These are phyloP conservation scores for Morelia viridis DNA, from an alignment of 2,797 vertebrate species.

Conservation along the genomic window DNA sequence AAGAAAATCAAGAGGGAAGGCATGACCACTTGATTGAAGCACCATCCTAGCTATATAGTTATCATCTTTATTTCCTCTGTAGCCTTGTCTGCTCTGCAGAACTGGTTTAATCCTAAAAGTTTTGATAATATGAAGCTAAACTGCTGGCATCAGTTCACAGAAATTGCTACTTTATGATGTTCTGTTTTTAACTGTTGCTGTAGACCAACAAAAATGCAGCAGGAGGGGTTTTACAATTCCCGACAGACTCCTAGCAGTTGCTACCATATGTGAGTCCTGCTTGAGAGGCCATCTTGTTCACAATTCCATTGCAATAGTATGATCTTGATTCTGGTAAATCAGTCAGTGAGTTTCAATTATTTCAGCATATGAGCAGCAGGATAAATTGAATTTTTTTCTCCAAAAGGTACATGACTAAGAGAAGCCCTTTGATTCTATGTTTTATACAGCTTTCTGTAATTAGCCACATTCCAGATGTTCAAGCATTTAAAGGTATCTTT, in stretches of 20 bases:
- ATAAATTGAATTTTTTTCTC: constrained; percentile 67
- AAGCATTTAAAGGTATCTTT: constrained; percentile 65
- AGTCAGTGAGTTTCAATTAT: constrained; percentile 66
- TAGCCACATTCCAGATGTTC: constrained; percentile 69
- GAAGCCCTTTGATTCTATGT: constrained; percentile 61
- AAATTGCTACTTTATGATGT: neutral
- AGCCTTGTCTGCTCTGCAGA: neutral
- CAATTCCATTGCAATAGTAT: constrained; percentile 14
- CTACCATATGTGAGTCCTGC: neutral
- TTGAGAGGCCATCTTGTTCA: constrained; percentile 37
- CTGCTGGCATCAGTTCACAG: constrained; percentile 6
- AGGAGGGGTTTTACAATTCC: neutral
- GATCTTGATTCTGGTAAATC: constrained; percentile 3
- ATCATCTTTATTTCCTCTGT: neutral
- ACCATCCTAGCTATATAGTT: neutral
- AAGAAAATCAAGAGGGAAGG: neutral
- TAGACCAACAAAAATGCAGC: neutral
- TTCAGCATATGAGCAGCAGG: constrained; percentile 57
- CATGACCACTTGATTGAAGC: neutral
- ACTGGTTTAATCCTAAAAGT: neutral
- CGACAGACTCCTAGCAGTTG: constrained; percentile 3
- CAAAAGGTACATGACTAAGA: constrained; percentile 58
- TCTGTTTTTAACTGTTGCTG: neutral
- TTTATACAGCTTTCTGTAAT: constrained; percentile 68
- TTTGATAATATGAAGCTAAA: neutral